Percentiles rank a stretch among this genome's conserved stretches.
phyloP scores from a whole-genome alignment of 1,140 invertebrate genomes.

The Brachionus rubens region DNA sequence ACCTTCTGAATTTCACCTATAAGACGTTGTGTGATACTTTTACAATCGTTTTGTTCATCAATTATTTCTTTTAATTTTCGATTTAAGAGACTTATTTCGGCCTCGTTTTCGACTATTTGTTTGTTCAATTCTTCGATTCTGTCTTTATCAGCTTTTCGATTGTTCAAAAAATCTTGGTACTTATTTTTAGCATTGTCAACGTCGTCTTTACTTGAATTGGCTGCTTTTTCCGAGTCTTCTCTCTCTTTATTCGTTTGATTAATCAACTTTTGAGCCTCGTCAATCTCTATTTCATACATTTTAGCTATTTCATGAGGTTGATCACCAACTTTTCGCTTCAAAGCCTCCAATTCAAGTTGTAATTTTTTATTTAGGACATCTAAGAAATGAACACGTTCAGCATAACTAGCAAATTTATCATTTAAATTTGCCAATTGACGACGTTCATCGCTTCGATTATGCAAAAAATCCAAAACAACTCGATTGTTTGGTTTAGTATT shows the following conservation, averaged over 20 bases:
- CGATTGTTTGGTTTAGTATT: too few species aligned
- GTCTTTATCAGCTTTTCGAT: constrained; percentile 59
- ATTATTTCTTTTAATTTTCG: constrained; percentile 61
- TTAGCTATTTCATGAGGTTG: constrained; percentile 56
- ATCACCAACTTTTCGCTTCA: constrained; percentile 61
- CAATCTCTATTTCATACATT: constrained; percentile 56
- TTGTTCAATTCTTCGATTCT: constrained; percentile 61
- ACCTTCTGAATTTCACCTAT: constrained; percentile 61
- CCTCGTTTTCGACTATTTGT: constrained; percentile 62
- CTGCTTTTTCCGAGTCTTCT: constrained; percentile 46
- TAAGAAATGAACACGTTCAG: constrained; percentile 64
- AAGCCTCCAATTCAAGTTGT: constrained; percentile 60
- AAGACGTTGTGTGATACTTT: constrained; percentile 58
- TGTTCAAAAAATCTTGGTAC: constrained; percentile 60
- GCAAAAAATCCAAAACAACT: too few species aligned
- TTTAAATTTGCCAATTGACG: constrained; percentile 63
- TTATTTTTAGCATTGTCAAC: constrained; percentile 1
- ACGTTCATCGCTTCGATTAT: constrained; percentile 56
- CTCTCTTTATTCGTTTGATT: constrained; percentile 49
- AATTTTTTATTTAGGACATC: constrained; percentile 63
- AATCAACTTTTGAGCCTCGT: constrained; percentile 48
- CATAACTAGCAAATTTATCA: constrained; percentile 63
- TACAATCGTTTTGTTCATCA: constrained; percentile 61
- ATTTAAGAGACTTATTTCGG: constrained; percentile 62
- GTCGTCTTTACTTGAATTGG: constrained; percentile 40